Conservation (phyloP, 2,888 invertebrate species). For the Pristionchus fissidentatus region DNA sequence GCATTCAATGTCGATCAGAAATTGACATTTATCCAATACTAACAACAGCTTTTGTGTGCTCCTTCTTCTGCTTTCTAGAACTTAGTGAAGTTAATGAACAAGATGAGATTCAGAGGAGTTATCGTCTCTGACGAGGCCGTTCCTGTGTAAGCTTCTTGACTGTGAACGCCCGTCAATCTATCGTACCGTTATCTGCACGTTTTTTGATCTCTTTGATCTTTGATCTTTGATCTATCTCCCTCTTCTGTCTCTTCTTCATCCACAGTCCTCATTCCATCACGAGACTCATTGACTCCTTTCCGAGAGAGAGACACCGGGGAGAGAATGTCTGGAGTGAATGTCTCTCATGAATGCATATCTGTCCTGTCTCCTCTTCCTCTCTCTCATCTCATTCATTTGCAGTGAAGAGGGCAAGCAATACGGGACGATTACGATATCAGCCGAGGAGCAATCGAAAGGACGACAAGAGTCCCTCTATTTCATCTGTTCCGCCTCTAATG, state of each 20-base stretch:
- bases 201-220: not conserved
- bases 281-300: conserved; percentile 23
- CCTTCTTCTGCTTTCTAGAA: conserved; percentile 21
- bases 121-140: conserved; percentile 45
- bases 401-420: conserved; percentile 67
- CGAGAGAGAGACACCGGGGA: conserved; percentile 2
- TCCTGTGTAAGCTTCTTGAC: conserved; percentile 41
- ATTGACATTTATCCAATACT: not conserved
- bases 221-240: conserved; percentile 9
- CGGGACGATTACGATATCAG: conserved; percentile 62
- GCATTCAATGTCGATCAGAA: not conserved
- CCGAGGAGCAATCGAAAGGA: conserved; percentile 64
- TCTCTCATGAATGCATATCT: conserved; percentile 9
- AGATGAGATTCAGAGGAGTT: conserved; percentile 41
- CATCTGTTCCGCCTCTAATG: conserved; percentile 63
- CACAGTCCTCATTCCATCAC: not conserved
- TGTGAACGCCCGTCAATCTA: conserved; percentile 13
- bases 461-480: conserved; percentile 69
- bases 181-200: conserved; percentile 4
- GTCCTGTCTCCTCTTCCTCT: not conserved
- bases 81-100: not conserved
- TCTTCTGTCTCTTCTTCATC: conserved; percentile 33
- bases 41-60: conserved; percentile 2
- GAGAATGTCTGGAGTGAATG: conserved; percentile 16
- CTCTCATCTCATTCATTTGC: conserved; percentile 44